Evolutionary conservation across 2,113 vertebrate species (phyloP), one percentile per base, ranked within the genome.

Genomic region (Motacilla alba): DNA sequence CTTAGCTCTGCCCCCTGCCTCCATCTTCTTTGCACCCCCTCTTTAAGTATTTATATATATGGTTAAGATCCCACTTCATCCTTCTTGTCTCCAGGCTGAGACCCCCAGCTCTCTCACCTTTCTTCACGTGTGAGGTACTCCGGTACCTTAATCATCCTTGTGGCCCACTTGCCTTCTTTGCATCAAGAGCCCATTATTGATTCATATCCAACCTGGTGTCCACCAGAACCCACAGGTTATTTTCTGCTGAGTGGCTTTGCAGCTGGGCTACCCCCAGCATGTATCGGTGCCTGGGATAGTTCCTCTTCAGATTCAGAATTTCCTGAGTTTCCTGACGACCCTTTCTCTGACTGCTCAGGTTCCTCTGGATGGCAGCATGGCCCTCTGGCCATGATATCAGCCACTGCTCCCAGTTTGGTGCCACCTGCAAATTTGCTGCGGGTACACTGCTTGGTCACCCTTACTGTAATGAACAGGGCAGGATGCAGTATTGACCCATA

Each of bases 31-130:
- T 80, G 23, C 18, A 47, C 2, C 1, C 16, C n/a, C 21, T 13
- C 17, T 67, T 60, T 15, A n/a, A 30, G 11, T 33, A 35, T 55
- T 55, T 79, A 11, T 41, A 44, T 7, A 12, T 2, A 4, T 20
- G 27, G 3, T 5, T 35, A 35, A 27, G 47, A 56, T n/a, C 5
- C 1, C 15, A 7, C 1, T 15, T 60, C 31, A 24, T 9, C 2
- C 8, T 82, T 60, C 58, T 63, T 33, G 35, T 60, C 23, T 81
- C 17, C 44, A 50, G 66, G 28, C 35, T 78, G 33, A 55, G 8
- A 77, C 17, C 13, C 31, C 11, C 24, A 63, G 21, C 5, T 82
- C 6, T 44, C 27, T 64, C 44, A 35, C 2, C 7, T 60, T 78
- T 83, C 22, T 21, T 50, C 17, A 33, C 11, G 37, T 8, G 8